These are phyloP conservation scores for Dione juno DNA, from an alignment of 2,888 invertebrate species.

Conservation along the genomic window DNA sequence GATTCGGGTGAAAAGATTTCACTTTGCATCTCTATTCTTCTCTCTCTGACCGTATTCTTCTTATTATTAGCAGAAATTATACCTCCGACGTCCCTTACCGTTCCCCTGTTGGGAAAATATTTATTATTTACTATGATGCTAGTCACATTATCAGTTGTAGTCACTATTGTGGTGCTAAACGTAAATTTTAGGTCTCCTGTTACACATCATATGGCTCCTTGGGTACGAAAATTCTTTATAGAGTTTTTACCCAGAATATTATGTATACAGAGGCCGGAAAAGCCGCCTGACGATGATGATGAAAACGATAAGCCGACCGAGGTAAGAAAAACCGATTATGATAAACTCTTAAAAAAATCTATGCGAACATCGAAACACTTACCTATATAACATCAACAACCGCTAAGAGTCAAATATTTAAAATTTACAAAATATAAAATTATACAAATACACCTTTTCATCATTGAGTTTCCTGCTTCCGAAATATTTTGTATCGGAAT, in stretches of 20 bases:
- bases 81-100: slow-evolving; percentile 96
- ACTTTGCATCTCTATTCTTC: slow-evolving; percentile 95
- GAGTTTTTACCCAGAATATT: slow-evolving; percentile 93
- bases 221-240: slow-evolving; percentile 94
- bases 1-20: slow-evolving; percentile 99
- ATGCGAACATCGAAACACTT: neutral
- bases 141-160: slow-evolving; percentile 95
- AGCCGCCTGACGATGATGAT: slow-evolving; percentile 88
- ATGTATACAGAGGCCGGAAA: slow-evolving; percentile 94
- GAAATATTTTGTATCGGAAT: slow-evolving; percentile 69
- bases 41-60: slow-evolving; percentile 97
- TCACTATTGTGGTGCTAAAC: slow-evolving; percentile 96
- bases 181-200: slow-evolving; percentile 96
- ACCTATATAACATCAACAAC: neutral
- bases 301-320: slow-evolving; percentile 78
- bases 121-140: slow-evolving; percentile 97
- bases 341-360: slow-evolving; percentile 8
- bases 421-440: neutral
- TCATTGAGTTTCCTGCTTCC: slow-evolving; percentile 67
- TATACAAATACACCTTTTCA: slow-evolving; percentile 52
- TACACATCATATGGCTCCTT: slow-evolving; percentile 95
- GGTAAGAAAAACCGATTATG: slow-evolving; percentile 64
- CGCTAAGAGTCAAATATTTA: neutral
- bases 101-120: slow-evolving; percentile 95
- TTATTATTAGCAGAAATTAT: slow-evolving; percentile 96